Percentiles rank a stretch among this genome's conserved stretches.
These are phyloP conservation scores for Hyalella azteca DNA, from an alignment of 2,888 invertebrate species.

Conservation along the genomic window DNA sequence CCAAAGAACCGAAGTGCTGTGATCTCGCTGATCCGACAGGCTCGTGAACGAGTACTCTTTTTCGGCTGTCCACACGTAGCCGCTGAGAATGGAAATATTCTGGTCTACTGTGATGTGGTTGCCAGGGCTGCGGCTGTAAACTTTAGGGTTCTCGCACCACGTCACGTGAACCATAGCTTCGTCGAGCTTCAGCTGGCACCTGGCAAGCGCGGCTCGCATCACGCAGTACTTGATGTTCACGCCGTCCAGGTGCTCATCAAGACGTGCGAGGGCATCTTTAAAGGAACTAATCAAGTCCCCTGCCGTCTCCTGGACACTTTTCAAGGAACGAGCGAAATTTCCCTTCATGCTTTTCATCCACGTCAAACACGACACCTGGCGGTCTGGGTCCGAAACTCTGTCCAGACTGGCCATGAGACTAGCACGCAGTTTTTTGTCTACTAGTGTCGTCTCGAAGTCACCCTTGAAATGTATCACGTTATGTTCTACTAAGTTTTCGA, in stretches of 20 bases:
- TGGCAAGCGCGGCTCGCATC: constrained; percentile 10
- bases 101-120: constrained; percentile 19
- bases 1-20: constrained; percentile 18
- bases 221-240: constrained; percentile 2
- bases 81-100: constrained; percentile 7
- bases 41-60: constrained; percentile 17
- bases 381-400: neutral
- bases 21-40: constrained; percentile 12
- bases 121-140: neutral
- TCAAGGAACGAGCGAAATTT: constrained; percentile 1
- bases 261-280: neutral
- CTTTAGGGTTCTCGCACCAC: constrained; percentile 31
- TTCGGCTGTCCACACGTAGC: constrained; percentile 11
- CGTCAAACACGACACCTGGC: neutral
- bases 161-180: constrained; percentile 28
- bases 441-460: constrained; percentile 3
- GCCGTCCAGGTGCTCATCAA: constrained; percentile 16
- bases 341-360: constrained; percentile 28
- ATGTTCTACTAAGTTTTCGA: neutral
- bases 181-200: neutral
- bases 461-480: neutral
- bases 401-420: neutral
- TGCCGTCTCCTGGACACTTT: neutral
- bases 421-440: constrained; percentile 15
- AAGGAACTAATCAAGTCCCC: neutral